Conservation (phyloP, 2,888 invertebrate genomes). For the Andrena marginata region DNA sequence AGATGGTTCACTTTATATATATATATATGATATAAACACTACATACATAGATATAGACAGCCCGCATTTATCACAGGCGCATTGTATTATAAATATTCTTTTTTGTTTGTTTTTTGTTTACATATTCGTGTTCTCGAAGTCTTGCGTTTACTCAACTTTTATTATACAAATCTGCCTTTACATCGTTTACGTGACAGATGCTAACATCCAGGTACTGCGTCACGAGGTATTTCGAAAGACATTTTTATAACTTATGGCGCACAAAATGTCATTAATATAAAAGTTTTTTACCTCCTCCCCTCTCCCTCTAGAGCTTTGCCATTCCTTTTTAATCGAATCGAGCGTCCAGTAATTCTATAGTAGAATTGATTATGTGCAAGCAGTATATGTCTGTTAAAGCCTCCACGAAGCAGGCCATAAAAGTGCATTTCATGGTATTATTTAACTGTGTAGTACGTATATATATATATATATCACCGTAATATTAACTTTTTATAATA, state of each 20-base stretch:
- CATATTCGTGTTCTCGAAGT: conserved; percentile 52
- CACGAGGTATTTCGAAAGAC: conserved; percentile 71
- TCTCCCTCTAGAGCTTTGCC: not conserved
- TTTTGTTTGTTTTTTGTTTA: conserved; percentile 43
- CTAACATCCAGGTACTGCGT: conserved; percentile 68
- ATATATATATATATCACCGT: conserved; percentile 64
- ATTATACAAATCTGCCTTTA: conserved; percentile 65
- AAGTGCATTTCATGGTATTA: conserved; percentile 68
- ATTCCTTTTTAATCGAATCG: conserved; percentile 28
- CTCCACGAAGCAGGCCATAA: conserved; percentile 73
- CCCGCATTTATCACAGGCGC: conserved; percentile 62
- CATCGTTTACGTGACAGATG: conserved; percentile 63
- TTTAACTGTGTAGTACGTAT: conserved; percentile 71
- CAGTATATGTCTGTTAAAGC: conserved; percentile 63
- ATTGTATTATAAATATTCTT: conserved; percentile 68
- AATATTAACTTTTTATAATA: conserved; percentile 78
- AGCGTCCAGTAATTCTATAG: conserved; percentile 55
- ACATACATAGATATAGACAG: conserved; percentile 53
- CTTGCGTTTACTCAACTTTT: conserved; percentile 58
- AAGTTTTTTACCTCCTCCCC: conserved; percentile 10
- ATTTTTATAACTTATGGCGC: conserved; percentile 53
- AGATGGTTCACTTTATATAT: conserved; percentile 41
- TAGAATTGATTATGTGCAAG: conserved; percentile 72
- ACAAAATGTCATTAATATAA: conserved; percentile 53
- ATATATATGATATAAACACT: conserved; percentile 48